Evolutionary conservation across 2,888 invertebrate genomes (phyloP).

Genomic region (Psylliodes chrysocephalus): DNA sequence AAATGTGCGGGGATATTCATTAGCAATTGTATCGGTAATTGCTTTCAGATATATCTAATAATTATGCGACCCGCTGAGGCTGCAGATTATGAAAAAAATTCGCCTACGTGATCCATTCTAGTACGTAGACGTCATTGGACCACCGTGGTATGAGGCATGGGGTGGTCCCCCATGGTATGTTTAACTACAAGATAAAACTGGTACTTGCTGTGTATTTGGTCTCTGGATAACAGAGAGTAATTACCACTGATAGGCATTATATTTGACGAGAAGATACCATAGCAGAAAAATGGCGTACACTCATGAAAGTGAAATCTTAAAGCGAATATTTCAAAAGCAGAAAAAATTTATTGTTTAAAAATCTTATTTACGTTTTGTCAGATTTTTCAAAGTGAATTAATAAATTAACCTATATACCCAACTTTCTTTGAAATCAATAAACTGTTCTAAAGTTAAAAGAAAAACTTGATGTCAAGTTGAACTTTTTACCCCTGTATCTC

Average conservation of each 20-base stretch:
- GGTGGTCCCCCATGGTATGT: slow-evolving; percentile 18
- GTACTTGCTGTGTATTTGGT: slow-evolving; percentile 21
- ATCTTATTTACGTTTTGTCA: no score
- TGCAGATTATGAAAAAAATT: slow-evolving; percentile 25
- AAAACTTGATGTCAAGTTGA: no score
- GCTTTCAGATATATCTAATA: slow-evolving; percentile 32
- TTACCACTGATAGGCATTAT: slow-evolving; percentile 10
- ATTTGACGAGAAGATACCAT: slow-evolving; percentile 10
- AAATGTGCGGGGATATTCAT: slow-evolving; percentile 19
- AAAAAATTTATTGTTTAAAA: no score
- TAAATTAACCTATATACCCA: no score
- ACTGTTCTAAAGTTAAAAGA: no score
- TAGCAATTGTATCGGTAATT: slow-evolving; percentile 33
- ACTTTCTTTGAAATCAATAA: no score
- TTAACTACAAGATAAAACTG: slow-evolving; percentile 19
- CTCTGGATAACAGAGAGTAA: slow-evolving; percentile 20
- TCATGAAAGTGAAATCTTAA: neutral
- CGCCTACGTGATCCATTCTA: slow-evolving; percentile 27
- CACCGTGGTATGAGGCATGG: slow-evolving; percentile 17
- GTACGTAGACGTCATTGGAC: slow-evolving; percentile 18
- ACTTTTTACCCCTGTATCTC: no score
- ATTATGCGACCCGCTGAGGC: slow-evolving; percentile 26
- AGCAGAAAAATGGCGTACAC: neutral
- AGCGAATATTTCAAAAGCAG: no score
- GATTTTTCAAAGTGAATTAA: no score